Conservation (phyloP, 2,113 vertebrate genomes). For the Perca flavescens region DNA sequence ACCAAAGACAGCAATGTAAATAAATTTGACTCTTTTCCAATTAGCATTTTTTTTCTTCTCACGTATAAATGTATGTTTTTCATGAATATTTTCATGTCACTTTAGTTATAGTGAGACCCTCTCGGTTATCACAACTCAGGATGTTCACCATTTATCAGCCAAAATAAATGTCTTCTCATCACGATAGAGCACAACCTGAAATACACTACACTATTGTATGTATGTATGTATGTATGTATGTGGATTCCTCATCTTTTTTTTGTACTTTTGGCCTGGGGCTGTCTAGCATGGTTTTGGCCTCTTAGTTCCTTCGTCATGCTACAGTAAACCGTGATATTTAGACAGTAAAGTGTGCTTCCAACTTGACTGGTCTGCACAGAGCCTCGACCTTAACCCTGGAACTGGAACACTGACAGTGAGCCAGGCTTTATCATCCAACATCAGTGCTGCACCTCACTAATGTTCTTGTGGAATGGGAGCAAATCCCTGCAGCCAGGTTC, state of each 20-base stretch:
- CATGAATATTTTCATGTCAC: neutral
- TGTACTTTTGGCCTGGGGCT: neutral
- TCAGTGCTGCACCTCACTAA: slow-evolving; percentile 20
- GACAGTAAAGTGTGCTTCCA: slow-evolving; percentile 3
- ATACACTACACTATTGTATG: neutral
- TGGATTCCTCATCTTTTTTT: neutral
- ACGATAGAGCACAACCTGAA: neutral
- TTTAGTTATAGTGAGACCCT: neutral
- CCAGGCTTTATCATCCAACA: slow-evolving; percentile 17
- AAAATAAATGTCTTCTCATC: neutral
- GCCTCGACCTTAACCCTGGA: neutral
- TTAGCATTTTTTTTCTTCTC: slow-evolving; percentile 40
- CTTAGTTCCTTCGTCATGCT: slow-evolving; percentile 4
- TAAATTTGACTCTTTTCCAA: slow-evolving; percentile 34
- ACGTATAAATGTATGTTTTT: slow-evolving; percentile 32
- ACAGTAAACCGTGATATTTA: neutral
- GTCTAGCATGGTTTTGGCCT: neutral
- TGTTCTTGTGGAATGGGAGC: slow-evolving; percentile 29
- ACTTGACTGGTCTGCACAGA: slow-evolving; percentile 3
- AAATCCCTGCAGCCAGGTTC: too few species aligned
- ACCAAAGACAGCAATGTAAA: slow-evolving; percentile 60
- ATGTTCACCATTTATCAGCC: neutral
- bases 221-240: too few species aligned
- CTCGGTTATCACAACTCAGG: neutral
- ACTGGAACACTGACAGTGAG: neutral